Conservation (phyloP, 1,140 invertebrate genomes). For the Whitmania pigra region DNA sequence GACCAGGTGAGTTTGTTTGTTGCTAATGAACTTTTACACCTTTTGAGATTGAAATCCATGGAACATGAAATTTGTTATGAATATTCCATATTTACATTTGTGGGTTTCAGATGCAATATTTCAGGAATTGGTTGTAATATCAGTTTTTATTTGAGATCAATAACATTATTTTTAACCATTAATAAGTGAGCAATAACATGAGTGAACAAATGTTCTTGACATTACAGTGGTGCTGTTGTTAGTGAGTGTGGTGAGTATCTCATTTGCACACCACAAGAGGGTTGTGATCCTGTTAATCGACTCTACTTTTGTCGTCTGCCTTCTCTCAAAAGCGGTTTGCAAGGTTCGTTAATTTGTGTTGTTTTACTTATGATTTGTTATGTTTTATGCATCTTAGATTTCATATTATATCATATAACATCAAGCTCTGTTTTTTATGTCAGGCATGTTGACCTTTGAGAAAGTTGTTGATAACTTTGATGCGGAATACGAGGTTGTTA, state of each 20-base stretch:
- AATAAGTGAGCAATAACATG: no score
- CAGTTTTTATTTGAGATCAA: no score
- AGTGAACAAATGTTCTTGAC: no score
- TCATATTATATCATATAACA: not conserved
- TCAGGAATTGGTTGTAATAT: no score
- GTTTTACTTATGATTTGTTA: not conserved
- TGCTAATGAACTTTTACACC: no score
- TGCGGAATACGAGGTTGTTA: constrained; percentile 74
- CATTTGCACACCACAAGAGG: constrained; percentile 61
- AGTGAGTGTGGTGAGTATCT: constrained; percentile 81
- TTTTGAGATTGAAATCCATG: no score
- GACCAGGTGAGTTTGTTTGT: constrained; percentile 63
- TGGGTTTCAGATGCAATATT: no score
- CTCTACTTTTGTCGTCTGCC: constrained; percentile 65
- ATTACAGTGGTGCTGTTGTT: constrained; percentile 59
- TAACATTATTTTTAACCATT: no score
- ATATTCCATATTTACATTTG: no score
- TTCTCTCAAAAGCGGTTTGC: constrained; percentile 31
- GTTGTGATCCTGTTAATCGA: constrained; percentile 70
- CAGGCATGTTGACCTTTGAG: constrained; percentile 43
- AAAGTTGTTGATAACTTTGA: constrained; percentile 75
- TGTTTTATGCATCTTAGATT: not conserved
- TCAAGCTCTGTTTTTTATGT: not conserved
- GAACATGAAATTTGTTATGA: no score
- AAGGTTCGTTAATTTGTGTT: constrained; percentile 25